Percentiles rank a stretch among this genome's conserved stretches.
Conservation (phyloP, 2,888 invertebrate genomes). For the Strigamia maritima region DNA sequence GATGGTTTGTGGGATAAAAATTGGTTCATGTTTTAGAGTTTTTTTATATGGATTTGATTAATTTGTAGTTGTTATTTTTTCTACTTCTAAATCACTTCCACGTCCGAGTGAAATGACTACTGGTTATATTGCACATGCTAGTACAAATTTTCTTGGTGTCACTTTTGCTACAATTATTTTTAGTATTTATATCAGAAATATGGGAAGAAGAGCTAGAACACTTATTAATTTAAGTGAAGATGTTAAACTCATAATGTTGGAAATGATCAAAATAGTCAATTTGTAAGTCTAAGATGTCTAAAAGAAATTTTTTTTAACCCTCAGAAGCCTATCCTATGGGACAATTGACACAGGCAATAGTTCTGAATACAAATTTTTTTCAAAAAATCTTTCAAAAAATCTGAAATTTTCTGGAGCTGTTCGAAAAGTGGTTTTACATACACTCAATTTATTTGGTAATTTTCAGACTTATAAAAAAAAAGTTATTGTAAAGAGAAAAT, state of each 20-base stretch:
- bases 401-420: too few species aligned
- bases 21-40: not conserved
- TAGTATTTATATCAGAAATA: not conserved
- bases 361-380: too few species aligned
- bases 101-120: not conserved
- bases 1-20: not conserved
- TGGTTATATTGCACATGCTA: not conserved
- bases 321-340: too few species aligned
- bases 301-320: too few species aligned
- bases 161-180: slow-evolving; percentile 6
- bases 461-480: too few species aligned
- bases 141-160: not conserved
- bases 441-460: too few species aligned
- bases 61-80: not conserved
- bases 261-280: not conserved
- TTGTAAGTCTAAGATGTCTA: too few species aligned
- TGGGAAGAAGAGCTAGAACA: not conserved
- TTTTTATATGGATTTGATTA: not conserved
- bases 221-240: not conserved
- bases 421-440: too few species aligned
- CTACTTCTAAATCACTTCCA: not conserved
- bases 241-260: not conserved
- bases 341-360: too few species aligned
- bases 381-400: too few species aligned
- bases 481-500: too few species aligned